Base-by-base conservation (phyloP, 2,888 invertebrate species). In the Meandrusa payeni region DNA sequence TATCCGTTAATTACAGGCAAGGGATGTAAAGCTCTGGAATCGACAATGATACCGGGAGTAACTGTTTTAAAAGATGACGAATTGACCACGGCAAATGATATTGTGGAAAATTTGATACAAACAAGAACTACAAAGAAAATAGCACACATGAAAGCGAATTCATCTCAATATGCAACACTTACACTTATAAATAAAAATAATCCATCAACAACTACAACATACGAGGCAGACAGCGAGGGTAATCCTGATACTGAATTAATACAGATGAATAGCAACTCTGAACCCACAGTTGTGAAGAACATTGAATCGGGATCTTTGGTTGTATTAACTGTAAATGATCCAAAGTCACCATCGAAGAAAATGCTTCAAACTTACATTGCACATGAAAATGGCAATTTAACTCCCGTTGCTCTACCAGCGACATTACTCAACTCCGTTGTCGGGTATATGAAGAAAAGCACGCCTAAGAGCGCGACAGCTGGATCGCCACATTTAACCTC, bases 291-390 rank as follows among this genome's bases (percentile, higher is more conserved):
- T 2, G 77, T 82, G 2, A 34, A 68, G 0, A 82, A 86, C 43
- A 79, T 86, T 0, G 80, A 85, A 43, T 64, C 61, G 0, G 87
- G 86, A 0, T 87, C 87, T 0, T 50, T 87, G 23, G 86, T 87
- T 0, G 82, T 86, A 0, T 49, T 87, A 1, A 76, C 85, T 0
- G 83, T 85, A 0, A 72, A 80, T 31, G 85, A 86, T 48, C 86
- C 87, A 0, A 64, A 68, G 13, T 75, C 77, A 0, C 81, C 87
- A 0, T 61, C 80, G 0, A 82, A 82, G 51, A 83, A 85, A 45
- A 82, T 85, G 75, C 52, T 86, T 1, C 87, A 87, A 39, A 86
- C 86, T 0, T 87, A 86, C 47, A 76, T 86, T 36, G 76, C 85
- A 0, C 64, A 74, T 2, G 76, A 70, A 0, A 68, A 65, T 0